Evolutionary conservation across 2,113 vertebrate genomes (phyloP).

Genomic region (Stomatorhinus ivindoensis): DNA sequence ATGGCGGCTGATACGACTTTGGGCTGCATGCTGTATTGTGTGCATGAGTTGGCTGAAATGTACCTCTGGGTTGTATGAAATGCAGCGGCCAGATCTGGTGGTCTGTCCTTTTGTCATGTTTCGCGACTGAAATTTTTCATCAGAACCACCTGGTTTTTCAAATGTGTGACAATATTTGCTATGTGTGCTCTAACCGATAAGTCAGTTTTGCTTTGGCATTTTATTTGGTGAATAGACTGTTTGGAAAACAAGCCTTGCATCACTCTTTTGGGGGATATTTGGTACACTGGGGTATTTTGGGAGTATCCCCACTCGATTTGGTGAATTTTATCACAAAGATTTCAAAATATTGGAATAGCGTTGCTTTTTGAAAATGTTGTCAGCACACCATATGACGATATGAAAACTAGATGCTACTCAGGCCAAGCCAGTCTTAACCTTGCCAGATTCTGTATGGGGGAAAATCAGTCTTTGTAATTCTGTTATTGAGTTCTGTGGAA

Average conservation of each 20-base stretch:
- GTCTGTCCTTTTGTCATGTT: background rate
- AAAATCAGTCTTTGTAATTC: background rate
- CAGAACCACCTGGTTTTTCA: background rate
- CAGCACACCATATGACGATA: background rate
- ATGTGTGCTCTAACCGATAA: background rate
- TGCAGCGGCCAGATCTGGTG: background rate
- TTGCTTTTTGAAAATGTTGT: background rate
- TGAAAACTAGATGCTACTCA: background rate
- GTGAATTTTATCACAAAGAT: background rate
- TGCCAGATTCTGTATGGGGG: background rate
- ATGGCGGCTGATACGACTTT: background rate
- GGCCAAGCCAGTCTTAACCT: background rate
- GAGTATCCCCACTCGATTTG: background rate
- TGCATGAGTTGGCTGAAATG: background rate
- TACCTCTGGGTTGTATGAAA: background rate
- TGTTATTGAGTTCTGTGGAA: background rate
- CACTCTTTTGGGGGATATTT: too few species aligned
- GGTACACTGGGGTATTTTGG: background rate
- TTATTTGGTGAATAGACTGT: background rate
- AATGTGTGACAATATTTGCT: background rate
- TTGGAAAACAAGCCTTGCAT: background rate
- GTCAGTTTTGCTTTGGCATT: background rate
- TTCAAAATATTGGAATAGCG: background rate
- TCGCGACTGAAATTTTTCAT: background rate
- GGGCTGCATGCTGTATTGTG: background rate